A percentile compares a stretch with the other conserved stretches of the same genome.
phyloP scores from a whole-genome alignment of 2,113 vertebrate genomes.

The Helogale parvula region DNA sequence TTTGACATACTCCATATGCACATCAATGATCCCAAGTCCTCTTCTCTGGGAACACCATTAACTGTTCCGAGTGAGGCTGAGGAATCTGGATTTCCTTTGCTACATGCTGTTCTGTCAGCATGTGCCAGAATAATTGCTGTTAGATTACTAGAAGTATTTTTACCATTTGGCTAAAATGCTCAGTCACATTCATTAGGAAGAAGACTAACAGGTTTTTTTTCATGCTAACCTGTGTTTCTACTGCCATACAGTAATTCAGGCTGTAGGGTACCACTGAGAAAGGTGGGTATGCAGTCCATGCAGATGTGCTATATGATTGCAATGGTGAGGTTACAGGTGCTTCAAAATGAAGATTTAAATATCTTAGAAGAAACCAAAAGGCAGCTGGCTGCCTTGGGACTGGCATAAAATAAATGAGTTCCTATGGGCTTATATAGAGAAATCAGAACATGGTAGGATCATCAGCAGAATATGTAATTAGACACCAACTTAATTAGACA shows the following conservation, averaged over 20 bases:
- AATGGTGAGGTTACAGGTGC: neutral
- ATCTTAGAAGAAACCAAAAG: neutral
- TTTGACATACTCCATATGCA: neutral
- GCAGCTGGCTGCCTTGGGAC: neutral
- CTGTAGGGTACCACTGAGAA: neutral
- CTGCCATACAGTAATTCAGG: neutral
- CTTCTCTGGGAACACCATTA: neutral
- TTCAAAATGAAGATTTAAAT: neutral
- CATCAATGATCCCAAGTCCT: neutral
- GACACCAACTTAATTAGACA: neutral
- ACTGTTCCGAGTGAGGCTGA: neutral
- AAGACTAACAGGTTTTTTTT: slow-evolving; percentile 19
- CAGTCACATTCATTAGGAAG: neutral
- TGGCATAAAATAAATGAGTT: neutral
- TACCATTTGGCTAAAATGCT: neutral
- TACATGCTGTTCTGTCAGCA: neutral
- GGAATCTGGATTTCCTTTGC: neutral
- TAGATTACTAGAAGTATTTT: neutral
- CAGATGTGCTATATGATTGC: neutral
- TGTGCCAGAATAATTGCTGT: slow-evolving; percentile 7
- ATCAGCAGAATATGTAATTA: neutral
- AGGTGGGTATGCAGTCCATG: neutral
- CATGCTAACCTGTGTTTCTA: neutral
- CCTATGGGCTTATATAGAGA: neutral
- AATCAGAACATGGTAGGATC: neutral